Conservation (phyloP, 2,797 vertebrate genomes). For the Valencia hispanica region DNA sequence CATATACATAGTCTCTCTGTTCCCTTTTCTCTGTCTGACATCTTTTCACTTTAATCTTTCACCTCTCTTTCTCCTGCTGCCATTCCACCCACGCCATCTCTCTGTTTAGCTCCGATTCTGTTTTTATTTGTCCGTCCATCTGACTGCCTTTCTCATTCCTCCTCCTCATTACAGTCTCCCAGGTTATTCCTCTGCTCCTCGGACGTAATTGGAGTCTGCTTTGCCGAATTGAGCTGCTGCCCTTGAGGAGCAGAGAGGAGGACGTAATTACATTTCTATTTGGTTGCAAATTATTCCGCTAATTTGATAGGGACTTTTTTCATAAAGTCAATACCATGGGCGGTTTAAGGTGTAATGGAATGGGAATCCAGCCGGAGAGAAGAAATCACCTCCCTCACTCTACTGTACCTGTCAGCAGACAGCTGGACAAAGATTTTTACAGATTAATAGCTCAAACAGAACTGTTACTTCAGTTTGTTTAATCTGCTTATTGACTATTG, state of each 20-base stretch:
- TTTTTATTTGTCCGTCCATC: conserved; percentile 36
- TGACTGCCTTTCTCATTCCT: conserved; percentile 2
- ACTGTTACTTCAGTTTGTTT: not conserved
- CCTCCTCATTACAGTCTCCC: conserved; percentile 7
- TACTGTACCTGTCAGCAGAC: conserved; percentile 8
- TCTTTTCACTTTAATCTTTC: conserved; percentile 17
- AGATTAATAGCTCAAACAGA: not conserved
- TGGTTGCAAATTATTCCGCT: conserved; percentile 49
- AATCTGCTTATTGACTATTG: not conserved
- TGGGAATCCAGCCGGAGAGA: not conserved
- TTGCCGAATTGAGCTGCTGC: conserved; percentile 28
- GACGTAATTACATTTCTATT: conserved; percentile 56
- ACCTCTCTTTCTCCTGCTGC: conserved; percentile 22
- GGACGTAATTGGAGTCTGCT: conserved; percentile 53
- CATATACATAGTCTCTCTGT: conserved; percentile 1
- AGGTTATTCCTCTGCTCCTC: conserved; percentile 30
- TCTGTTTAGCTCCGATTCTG: conserved; percentile 12
- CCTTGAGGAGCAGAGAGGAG: conserved; percentile 41
- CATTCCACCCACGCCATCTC: conserved; percentile 16
- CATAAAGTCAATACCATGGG: conserved; percentile 22
- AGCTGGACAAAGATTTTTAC: conserved; percentile 6
- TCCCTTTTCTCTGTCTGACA: not conserved
- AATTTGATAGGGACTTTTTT: conserved; percentile 39
- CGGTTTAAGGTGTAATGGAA: conserved; percentile 28
- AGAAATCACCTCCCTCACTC: not conserved